Evolutionary conservation across 2,888 invertebrate genomes (phyloP), one percentile per base, ranked within the genome.

Genomic region (Slavum lentiscoides): DNA sequence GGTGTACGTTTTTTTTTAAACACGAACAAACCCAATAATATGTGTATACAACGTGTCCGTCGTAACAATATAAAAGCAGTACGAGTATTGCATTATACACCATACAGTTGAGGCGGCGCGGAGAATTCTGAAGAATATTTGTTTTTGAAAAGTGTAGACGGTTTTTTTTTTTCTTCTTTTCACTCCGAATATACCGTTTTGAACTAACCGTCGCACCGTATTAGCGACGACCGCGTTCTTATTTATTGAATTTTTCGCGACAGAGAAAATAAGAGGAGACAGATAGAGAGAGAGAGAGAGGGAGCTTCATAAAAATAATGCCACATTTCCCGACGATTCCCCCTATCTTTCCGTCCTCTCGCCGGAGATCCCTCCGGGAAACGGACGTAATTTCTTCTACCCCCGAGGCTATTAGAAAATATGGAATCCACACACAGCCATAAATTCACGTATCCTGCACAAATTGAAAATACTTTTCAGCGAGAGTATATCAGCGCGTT

Each of bases 171-270:
- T 13, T 49, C 3, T 49, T 49, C n/a, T n/a, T 49, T 49, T 49
- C 49, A 15, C 49, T 49, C 49, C 15, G 1, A 15, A 1, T 43
- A 11, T 15, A 15, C 13, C 9, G 11, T 11, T 15, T 9, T 11
- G 30, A 49, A 13, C 11, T 13, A 13, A 49, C 15, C 49, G 19
- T 73, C 43, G 19, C 19, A 49, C 23, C 53, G 53, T 64, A 43
- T 43, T 43, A 43, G 6, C 43, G 43, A 43, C 8, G 9, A 43
- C 43, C 30, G 30, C 30, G 30, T 1, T 53, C n/a, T 55, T 64
- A 64, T 74, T 74, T 74, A 74, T 74, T 64, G 64, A 53, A 74
- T 74, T 74, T 53, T 53, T 37, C 37, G 21, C 61, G 30, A 66
- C 55, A 4, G 64, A 55, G 66, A 66, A 66, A 66, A 66, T 9